Conservation (phyloP, 2,797 vertebrate genomes). For the Tapirus indicus region DNA sequence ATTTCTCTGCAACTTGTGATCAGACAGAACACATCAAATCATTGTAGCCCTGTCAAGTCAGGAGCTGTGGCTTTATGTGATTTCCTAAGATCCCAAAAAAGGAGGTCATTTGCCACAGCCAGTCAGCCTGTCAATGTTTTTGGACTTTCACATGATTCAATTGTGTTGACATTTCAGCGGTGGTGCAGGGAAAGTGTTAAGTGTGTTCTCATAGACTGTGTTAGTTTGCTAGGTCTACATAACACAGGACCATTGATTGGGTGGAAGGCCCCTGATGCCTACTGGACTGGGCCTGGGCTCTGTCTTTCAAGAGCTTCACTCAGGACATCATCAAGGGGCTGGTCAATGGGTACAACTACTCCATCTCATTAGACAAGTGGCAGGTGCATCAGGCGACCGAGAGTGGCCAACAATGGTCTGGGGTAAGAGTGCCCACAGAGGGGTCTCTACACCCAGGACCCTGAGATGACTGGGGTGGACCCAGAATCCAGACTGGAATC, state of each 20-base stretch:
- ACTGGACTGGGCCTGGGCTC: too few species aligned
- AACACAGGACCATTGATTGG: too few species aligned
- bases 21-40: neutral
- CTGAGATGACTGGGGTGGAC: too few species aligned
- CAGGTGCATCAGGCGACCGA: too few species aligned
- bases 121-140: neutral
- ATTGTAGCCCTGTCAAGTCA: neutral
- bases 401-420: neutral
- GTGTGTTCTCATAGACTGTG: too few species aligned
- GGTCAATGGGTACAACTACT: too few species aligned
- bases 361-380: too few species aligned
- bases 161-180: neutral
- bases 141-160: neutral
- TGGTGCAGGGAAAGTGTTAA: neutral
- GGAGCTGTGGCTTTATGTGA: neutral
- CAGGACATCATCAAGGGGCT: too few species aligned
- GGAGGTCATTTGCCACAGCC: neutral
- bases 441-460: neutral
- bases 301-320: too few species aligned
- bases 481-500: neutral
- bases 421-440: neutral
- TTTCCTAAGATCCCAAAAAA: neutral
- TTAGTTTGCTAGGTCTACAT: too few species aligned
- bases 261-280: too few species aligned
- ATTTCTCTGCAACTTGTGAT: neutral